A percentile compares a stretch with the other conserved stretches of the same genome.
These are phyloP conservation scores for Lycaon pictus DNA, from an alignment of 2,113 vertebrate species.

Conservation along the genomic window DNA sequence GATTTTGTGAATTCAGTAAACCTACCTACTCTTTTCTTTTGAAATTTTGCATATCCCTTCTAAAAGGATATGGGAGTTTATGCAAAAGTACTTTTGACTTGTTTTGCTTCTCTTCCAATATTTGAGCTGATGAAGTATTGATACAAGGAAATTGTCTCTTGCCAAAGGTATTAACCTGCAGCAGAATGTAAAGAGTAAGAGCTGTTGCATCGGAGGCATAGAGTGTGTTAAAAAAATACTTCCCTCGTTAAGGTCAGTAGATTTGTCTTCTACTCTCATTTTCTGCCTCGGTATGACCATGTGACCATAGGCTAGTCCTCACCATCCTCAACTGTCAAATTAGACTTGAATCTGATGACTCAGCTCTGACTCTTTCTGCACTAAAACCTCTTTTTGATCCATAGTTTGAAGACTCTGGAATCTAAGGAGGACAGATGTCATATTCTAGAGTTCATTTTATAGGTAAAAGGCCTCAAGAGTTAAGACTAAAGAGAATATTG, in stretches of 20 bases:
- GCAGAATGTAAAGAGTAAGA: neutral
- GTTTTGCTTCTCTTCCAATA: conserved; percentile 67
- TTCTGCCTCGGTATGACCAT: neutral
- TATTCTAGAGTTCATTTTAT: neutral
- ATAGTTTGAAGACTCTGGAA: conserved; percentile 30
- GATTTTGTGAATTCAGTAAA: neutral
- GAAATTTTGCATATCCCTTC: conserved; percentile 55
- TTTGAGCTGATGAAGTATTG: conserved; percentile 60
- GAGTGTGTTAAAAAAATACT: neutral
- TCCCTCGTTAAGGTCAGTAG: neutral
- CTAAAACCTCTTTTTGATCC: neutral
- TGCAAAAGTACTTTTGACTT: conserved; percentile 70
- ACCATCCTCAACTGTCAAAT: neutral
- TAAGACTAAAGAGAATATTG: conserved; percentile 14
- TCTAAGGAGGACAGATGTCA: conserved; percentile 1
- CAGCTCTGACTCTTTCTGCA: neutral
- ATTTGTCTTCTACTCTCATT: neutral
- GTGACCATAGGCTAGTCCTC: neutral
- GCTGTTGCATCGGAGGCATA: neutral
- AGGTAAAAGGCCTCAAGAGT: neutral
- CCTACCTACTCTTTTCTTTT: neutral
- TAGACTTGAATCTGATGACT: neutral
- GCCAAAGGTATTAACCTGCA: neutral
- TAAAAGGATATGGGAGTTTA: conserved; percentile 69
- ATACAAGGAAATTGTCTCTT: conserved; percentile 55